A percentile compares a stretch with the other conserved stretches of the same genome.
phyloP scores from a whole-genome alignment of 2,888 invertebrate genomes.

The Standfussiana lucernea region DNA sequence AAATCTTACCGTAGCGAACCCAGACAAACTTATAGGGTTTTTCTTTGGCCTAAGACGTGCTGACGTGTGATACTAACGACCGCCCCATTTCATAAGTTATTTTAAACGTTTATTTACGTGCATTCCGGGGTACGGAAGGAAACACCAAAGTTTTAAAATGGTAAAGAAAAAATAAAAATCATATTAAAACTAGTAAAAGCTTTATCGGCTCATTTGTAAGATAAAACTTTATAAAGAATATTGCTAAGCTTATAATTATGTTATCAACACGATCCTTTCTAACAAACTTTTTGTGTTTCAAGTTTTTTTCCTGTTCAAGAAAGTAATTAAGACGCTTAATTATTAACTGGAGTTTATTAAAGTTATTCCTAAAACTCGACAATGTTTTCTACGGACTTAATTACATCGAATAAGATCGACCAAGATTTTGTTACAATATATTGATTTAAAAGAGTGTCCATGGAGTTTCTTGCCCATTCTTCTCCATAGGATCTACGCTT shows the following conservation, averaged over 20 bases:
- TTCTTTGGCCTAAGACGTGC: too few species aligned
- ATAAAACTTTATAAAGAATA: constrained; percentile 16
- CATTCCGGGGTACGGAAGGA: neutral
- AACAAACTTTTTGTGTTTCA: constrained; percentile 37
- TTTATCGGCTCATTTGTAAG: constrained; percentile 9
- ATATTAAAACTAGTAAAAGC: neutral
- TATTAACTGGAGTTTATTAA: constrained; percentile 34
- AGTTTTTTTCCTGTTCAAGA: constrained; percentile 24
- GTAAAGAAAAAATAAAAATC: neutral
- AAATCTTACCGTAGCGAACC: too few species aligned
- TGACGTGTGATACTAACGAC: neutral
- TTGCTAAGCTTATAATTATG: constrained; percentile 1
- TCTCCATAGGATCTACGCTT: too few species aligned
- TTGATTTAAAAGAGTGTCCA: too few species aligned
- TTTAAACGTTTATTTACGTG: neutral
- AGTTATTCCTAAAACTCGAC: constrained; percentile 32
- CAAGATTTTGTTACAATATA: too few species aligned
- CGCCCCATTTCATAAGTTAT: neutral
- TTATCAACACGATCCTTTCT: constrained; percentile 30
- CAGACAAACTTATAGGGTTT: too few species aligned
- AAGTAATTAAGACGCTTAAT: constrained; percentile 46
- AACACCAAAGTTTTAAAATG: neutral
- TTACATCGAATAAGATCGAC: neutral
- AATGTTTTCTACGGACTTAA: neutral
- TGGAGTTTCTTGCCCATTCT: too few species aligned